Percentiles rank a stretch among this genome's conserved stretches.
phyloP scores from a whole-genome alignment of 2,888 invertebrate genomes.

The Meganola albula region DNA sequence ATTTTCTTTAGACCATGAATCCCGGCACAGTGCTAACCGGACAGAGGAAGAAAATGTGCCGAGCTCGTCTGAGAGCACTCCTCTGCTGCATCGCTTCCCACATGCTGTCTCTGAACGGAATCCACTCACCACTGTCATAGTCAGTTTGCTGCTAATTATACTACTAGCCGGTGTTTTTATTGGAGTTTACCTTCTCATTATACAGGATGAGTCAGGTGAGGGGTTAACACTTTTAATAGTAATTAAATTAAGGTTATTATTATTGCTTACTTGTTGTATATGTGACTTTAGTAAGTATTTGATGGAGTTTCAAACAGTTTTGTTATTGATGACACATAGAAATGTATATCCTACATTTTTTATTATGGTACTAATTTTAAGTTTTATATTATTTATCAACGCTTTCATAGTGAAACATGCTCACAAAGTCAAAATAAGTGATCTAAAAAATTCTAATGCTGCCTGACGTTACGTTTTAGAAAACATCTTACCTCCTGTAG shows the following conservation, averaged over 20 bases:
- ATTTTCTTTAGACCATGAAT: constrained; percentile 49
- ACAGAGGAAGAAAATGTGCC: constrained; percentile 26
- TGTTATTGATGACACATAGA: no score
- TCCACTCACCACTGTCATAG: constrained; percentile 33
- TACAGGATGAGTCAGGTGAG: constrained; percentile 52
- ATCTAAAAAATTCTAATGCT: no score
- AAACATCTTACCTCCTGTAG: constrained; percentile 50
- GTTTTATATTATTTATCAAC: no score
- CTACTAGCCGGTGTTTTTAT: constrained; percentile 52
- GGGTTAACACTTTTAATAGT: constrained; percentile 1
- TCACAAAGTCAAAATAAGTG: no score
- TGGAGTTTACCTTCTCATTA: constrained; percentile 54
- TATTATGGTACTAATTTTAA: no score
- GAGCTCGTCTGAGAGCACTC: constrained; percentile 39
- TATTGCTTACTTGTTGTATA: background rate
- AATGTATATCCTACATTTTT: no score
- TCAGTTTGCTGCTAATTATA: constrained; percentile 42
- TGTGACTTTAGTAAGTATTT: no score
- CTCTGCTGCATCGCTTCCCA: constrained; percentile 44
- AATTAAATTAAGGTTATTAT: background rate
- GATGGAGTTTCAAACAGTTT: no score
- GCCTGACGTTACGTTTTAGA: no score
- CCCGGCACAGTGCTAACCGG: constrained; percentile 39
- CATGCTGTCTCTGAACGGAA: constrained; percentile 16
- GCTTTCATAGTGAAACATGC: no score